Conservation (phyloP, 2,113 vertebrate genomes). For the Sturnira hondurensis region DNA sequence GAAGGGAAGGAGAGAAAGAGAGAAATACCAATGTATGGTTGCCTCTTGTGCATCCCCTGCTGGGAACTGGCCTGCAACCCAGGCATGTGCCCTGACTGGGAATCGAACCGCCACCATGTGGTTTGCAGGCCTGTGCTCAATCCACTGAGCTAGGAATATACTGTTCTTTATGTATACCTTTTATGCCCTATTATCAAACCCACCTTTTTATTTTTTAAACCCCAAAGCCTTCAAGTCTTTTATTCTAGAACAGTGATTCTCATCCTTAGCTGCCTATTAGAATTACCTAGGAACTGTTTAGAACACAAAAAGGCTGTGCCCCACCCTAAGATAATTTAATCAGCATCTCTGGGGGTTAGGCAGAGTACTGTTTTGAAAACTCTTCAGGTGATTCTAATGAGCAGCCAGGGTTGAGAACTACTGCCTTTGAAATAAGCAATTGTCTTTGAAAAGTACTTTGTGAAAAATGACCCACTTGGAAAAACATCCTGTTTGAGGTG, state of each 20-base stretch:
- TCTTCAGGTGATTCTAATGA: constrained; percentile 12
- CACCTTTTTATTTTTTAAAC: background rate
- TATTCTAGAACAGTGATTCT: background rate
- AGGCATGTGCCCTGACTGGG: too few relatives aligned
- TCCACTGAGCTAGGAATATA: too few relatives aligned
- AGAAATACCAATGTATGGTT: too few relatives aligned
- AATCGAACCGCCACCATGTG: too few relatives aligned
- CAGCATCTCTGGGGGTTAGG: background rate
- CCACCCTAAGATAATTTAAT: background rate
- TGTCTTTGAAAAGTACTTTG: constrained; percentile 34
- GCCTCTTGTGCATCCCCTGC: too few relatives aligned
- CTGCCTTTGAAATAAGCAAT: background rate
- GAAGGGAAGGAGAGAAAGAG: too few relatives aligned
- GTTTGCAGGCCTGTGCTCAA: too few relatives aligned
- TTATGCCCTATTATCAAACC: background rate
- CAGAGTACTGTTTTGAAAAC: background rate
- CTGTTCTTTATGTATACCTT: background rate
- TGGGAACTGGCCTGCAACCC: too few relatives aligned
- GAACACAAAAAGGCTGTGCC: background rate
- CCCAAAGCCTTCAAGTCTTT: background rate
- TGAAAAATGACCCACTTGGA: constrained; percentile 33
- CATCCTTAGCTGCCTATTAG: background rate
- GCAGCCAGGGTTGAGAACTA: background rate
- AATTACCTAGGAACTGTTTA: background rate
- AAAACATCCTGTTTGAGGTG: constrained; percentile 47